A percentile compares a stretch with the other conserved stretches of the same genome.
Conservation (phyloP, 2,888 invertebrate genomes). For the Brachyopa scutellaris region DNA sequence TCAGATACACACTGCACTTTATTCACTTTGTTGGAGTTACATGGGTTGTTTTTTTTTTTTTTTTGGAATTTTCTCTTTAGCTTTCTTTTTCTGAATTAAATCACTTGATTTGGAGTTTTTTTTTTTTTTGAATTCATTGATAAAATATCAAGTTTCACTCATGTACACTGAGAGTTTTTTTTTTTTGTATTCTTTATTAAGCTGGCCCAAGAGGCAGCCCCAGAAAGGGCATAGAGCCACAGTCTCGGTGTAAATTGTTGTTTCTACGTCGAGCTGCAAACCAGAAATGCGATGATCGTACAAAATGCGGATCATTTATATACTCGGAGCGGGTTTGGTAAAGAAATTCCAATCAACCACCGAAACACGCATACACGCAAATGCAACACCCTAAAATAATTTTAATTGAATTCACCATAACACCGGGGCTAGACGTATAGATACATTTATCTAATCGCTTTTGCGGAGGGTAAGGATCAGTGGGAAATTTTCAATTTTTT, state of each 20-base stretch:
- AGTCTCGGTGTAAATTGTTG: conserved; percentile 28
- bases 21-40: conserved; percentile 25
- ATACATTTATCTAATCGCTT: conserved; percentile 65
- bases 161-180: conserved; percentile 18
- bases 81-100: conserved; percentile 49
- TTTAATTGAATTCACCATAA: conserved; percentile 60
- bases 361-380: conserved; percentile 28
- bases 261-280: conserved; percentile 67
- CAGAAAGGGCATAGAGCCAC: conserved; percentile 51
- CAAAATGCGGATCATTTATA: conserved; percentile 56
- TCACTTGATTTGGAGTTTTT: conserved; percentile 47
- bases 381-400: conserved; percentile 56
- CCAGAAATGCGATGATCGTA: conserved; percentile 70
- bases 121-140: conserved; percentile 31
- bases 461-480: conserved; percentile 59
- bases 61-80: conserved; percentile 41
- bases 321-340: conserved; percentile 40
- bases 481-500: conserved; percentile 46
- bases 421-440: conserved; percentile 27
- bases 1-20: conserved; percentile 52
- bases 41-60: conserved; percentile 22
- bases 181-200: too few species aligned
- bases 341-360: conserved; percentile 57
- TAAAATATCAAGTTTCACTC: conserved; percentile 50
- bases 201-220: conserved; percentile 32